Evolutionary conservation across 2,797 vertebrate species (phyloP).

Genomic region (Sebastes oblongus): DNA sequence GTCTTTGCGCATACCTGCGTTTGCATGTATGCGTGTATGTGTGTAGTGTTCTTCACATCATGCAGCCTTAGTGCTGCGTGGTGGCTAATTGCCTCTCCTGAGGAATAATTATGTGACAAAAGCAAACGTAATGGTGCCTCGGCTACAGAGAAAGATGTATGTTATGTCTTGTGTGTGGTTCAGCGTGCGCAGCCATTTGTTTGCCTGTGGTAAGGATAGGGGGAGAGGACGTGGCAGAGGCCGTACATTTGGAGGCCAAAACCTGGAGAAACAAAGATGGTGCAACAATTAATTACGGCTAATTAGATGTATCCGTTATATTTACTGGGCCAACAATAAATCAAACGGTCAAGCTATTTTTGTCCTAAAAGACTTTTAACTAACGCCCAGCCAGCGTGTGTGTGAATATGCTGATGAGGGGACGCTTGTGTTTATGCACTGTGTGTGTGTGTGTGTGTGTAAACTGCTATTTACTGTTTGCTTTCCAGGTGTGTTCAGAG

Average conservation of each 20-base stretch:
- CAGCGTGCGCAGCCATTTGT: constrained; percentile 62
- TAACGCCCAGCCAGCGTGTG: constrained; percentile 50
- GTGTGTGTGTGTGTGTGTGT: constrained; percentile 19
- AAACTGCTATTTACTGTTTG: constrained; percentile 73
- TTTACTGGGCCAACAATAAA: constrained; percentile 77
- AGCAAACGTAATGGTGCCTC: constrained; percentile 73
- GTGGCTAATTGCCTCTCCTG: constrained; percentile 82
- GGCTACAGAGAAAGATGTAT: constrained; percentile 63
- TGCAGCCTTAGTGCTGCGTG: constrained; percentile 42
- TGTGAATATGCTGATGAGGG: constrained; percentile 49
- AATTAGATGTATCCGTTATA: constrained; percentile 80
- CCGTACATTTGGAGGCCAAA: constrained; percentile 65
- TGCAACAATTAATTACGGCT: constrained; percentile 80
- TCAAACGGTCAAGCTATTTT: constrained; percentile 73
- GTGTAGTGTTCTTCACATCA: constrained; percentile 55
- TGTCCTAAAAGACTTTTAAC: constrained; percentile 69
- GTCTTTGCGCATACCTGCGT: constrained; percentile 13
- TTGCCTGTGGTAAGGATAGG: constrained; percentile 58
- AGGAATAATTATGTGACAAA: constrained; percentile 82
- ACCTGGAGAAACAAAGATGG: constrained; percentile 67
- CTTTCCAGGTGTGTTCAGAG: constrained; percentile 77
- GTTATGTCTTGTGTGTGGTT: constrained; percentile 65
- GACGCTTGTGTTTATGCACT: constrained; percentile 39
- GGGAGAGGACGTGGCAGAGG: constrained; percentile 60
- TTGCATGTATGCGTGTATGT: constrained; percentile 3